A percentile compares a stretch with the other conserved stretches of the same genome.
These are phyloP conservation scores for Tachysurus vachellii DNA, from an alignment of 2,113 vertebrate genomes.

Conservation along the genomic window DNA sequence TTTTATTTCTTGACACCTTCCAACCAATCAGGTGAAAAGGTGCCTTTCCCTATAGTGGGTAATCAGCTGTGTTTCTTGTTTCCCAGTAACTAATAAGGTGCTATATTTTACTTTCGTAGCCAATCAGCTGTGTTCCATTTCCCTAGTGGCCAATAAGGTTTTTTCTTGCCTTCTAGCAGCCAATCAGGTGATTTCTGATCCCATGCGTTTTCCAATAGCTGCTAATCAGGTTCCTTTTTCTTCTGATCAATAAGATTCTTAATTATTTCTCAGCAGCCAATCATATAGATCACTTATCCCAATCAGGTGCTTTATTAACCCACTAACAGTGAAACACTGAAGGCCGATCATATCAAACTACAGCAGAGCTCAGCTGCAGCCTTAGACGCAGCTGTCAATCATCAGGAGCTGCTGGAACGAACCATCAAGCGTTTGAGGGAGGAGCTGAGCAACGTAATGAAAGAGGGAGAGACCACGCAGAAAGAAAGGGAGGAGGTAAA, in stretches of 20 bases:
- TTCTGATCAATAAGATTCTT: background rate
- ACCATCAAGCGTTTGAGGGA: slow-evolving; percentile 61
- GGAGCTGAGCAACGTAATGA: slow-evolving; percentile 60
- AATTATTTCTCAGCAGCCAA: background rate
- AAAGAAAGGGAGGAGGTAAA: slow-evolving; percentile 63
- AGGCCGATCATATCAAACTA: slow-evolving; percentile 61
- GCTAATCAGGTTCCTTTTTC: background rate
- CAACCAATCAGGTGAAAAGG: background rate
- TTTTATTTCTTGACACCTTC: background rate
- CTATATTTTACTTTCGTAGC: background rate
- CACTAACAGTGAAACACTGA: slow-evolving; percentile 64
- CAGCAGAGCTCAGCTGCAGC: slow-evolving; percentile 61
- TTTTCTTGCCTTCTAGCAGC: background rate
- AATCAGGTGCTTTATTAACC: background rate
- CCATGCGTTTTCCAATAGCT: background rate
- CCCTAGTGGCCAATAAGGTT: background rate
- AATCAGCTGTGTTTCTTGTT: background rate
- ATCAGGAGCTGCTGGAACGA: slow-evolving; percentile 67
- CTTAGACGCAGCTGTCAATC: slow-evolving; percentile 53
- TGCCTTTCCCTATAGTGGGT: background rate
- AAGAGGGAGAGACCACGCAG: slow-evolving; percentile 59
- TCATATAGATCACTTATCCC: background rate
- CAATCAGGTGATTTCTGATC: background rate
- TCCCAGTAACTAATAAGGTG: background rate
- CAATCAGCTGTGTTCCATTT: background rate